Base-by-base conservation (phyloP, 1,140 invertebrate species). In the Magallana gigas region DNA sequence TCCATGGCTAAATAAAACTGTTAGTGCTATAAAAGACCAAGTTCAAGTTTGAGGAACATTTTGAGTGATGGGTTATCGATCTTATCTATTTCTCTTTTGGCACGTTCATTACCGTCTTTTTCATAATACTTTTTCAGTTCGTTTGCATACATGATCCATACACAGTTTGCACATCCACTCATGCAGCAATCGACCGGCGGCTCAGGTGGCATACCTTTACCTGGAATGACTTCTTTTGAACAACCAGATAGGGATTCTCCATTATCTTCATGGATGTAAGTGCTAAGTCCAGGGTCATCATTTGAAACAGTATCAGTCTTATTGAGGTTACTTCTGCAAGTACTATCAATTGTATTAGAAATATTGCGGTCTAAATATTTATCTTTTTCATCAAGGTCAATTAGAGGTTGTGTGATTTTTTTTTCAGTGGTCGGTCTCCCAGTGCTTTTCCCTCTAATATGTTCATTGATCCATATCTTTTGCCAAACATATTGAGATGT, bases 111-210 rank as follows among this genome's bases (percentile, higher is more conserved):
- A 89, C 96, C 95, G 91, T 94, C 92, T 86, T 94, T 91, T n/a
- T 60, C 23, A 84, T 97, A 96, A 82, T 97, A 95, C 76, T 96
- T 95, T 16, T 96, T 96, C 18, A 99, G 90, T 87, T 97, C 96
- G 91, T 98, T 97, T 0, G 98, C 98, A 95, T 99, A 99, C 58
- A 97, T 96, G 68, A 99, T 96, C 97, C 98, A 99, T 16, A 99
- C 98, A 94, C 98, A 99, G 93, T 99, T 99, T 1, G 97, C 95
- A 95, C 98, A 99, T 0, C 98, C 98, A 5, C 97, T 98, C 96
- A 97, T 97, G 91, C 98, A 99, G 94, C 98, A 99, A 57, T 91
- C 89, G 4, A 92, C 83, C 1, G 94, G 94, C 9, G 92, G 93
- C 83, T 94, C 92, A n/a, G 93, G 94, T 16, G 93, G 93, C 0